phyloP scores from a whole-genome alignment of 2,113 vertebrate genomes.

The Malurus alboscapulatus region DNA sequence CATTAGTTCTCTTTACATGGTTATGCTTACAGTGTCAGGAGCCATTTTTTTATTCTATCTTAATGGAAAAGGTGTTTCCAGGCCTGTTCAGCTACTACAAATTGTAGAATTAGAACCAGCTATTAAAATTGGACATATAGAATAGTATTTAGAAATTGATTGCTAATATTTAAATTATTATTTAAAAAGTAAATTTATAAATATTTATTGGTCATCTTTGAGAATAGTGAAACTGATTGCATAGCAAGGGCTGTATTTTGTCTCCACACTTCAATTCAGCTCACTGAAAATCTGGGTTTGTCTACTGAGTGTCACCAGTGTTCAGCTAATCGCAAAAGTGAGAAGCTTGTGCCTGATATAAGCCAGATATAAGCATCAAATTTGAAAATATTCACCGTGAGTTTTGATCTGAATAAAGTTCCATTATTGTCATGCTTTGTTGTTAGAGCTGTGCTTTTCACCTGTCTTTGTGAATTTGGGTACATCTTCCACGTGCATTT shows the following conservation, averaged over 20 bases:
- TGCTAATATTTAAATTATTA: not conserved
- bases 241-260: not conserved
- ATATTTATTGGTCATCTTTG: not conserved
- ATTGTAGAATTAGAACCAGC: not conserved
- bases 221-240: not conserved
- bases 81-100: not conserved
- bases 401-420: not conserved
- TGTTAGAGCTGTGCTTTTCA: not conserved
- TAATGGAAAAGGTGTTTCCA: not conserved
- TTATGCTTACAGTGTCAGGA: not conserved
- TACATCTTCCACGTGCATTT: not conserved
- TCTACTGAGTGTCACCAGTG: not conserved
- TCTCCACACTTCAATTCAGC: not conserved
- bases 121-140: not conserved
- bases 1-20: not conserved
- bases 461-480: not conserved
- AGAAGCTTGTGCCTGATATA: not conserved
- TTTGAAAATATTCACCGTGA: not conserved
- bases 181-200: not conserved
- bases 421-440: not conserved
- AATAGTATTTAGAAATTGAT: not conserved
- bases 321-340: not conserved
- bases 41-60: not conserved
- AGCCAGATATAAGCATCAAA: not conserved
- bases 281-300: not conserved